Percentiles rank a stretch among this genome's conserved stretches.
phyloP scores from a whole-genome alignment of 2,113 vertebrate species.

The Gavia stellata region DNA sequence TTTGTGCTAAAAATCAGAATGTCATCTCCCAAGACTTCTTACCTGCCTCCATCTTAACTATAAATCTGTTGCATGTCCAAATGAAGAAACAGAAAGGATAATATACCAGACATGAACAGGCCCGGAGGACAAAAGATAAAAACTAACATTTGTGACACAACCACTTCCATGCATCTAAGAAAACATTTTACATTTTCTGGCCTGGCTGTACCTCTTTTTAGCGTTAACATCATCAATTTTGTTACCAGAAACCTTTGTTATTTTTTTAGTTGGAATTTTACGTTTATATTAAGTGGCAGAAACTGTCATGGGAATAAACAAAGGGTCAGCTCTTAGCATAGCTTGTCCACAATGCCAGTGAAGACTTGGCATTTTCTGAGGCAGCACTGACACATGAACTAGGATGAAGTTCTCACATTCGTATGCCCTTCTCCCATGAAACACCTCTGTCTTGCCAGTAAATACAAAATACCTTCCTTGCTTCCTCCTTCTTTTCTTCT shows the following conservation, averaged over 20 bases:
- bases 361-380: background rate
- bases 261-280: background rate
- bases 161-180: accelerated
- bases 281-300: background rate
- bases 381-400: accelerated
- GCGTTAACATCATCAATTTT: background rate
- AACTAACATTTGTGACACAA: background rate
- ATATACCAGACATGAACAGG: background rate
- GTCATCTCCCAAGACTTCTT: background rate
- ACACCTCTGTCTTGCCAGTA: background rate
- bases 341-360: background rate
- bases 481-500: background rate
- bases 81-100: background rate
- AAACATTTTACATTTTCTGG: background rate
- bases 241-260: accelerated
- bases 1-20: background rate
- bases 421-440: background rate
- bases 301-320: background rate
- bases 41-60: background rate
- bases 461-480: background rate
- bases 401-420: background rate
- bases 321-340: background rate
- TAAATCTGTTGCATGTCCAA: background rate
- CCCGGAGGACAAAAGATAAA: background rate
- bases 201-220: background rate